A percentile compares a stretch with the other conserved stretches of the same genome.
Conservation (phyloP, 2,888 invertebrate species). For the Proisotoma minuta region DNA sequence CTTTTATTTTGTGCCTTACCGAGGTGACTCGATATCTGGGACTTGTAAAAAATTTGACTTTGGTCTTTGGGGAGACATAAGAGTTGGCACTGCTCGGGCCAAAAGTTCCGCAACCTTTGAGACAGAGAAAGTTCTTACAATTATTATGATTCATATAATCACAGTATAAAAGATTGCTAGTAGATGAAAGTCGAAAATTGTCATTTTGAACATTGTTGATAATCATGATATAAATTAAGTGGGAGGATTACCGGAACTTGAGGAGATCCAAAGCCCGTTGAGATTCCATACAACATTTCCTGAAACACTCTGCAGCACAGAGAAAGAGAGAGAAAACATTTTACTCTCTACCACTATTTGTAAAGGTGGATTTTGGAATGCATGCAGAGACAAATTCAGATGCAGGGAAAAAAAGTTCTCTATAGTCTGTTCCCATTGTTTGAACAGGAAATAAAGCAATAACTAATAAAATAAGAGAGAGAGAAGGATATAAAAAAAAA, state of each 20-base stretch:
- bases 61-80: constrained; percentile 78
- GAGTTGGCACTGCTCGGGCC: constrained; percentile 76
- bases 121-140: too few relatives aligned
- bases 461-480: background rate
- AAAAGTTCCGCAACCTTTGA: constrained; percentile 84
- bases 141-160: too few relatives aligned
- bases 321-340: too few relatives aligned
- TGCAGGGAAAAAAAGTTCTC: background rate
- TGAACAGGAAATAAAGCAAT: constrained; percentile 1
- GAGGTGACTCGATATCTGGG: constrained; percentile 80
- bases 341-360: background rate
- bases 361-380: background rate
- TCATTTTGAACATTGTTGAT: too few relatives aligned
- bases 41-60: constrained; percentile 87
- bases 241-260: constrained; percentile 93
- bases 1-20: constrained; percentile 51
- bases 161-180: too few relatives aligned
- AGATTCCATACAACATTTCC: constrained; percentile 92
- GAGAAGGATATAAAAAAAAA: background rate
- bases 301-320: constrained; percentile 84
- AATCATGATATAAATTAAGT: too few relatives aligned
- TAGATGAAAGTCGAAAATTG: too few relatives aligned
- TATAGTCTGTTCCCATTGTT: too few relatives aligned
- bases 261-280: constrained; percentile 86
- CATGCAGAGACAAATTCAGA: background rate